phyloP scores from a whole-genome alignment of 2,888 invertebrate species.

The Hipparchia semele region DNA sequence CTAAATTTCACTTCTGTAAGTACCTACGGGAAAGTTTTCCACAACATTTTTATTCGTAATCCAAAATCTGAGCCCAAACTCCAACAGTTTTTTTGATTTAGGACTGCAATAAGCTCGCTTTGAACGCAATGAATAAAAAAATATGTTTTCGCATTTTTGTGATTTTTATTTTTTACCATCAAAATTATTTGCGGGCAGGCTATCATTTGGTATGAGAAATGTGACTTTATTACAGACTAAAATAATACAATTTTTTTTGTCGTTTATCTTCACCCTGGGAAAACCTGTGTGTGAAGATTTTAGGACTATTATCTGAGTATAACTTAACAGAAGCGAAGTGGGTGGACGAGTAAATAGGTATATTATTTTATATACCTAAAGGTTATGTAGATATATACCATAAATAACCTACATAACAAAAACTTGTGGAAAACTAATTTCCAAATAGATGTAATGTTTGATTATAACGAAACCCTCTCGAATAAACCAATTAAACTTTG shows the following conservation, averaged over 20 bases:
- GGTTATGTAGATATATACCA: neutral
- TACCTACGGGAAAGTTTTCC: neutral
- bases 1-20: neutral
- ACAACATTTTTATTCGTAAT: slow-evolving; percentile 6
- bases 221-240: no score
- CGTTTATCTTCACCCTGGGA: no score
- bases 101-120: slow-evolving; percentile 15
- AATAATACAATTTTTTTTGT: no score
- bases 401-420: neutral
- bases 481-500: slow-evolving; percentile 14
- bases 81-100: slow-evolving; percentile 19
- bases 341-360: no score
- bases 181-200: neutral
- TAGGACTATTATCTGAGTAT: no score
- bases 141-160: slow-evolving; percentile 6
- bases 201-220: no score
- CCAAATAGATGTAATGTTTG: neutral
- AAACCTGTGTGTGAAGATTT: no score
- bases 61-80: slow-evolving; percentile 6
- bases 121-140: slow-evolving; percentile 11
- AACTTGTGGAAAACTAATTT: neutral
- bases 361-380: no score
- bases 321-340: no score
- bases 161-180: slow-evolving; percentile 14
- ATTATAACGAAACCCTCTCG: neutral